A percentile compares a stretch with the other conserved stretches of the same genome.
Evolutionary conservation across 2,797 vertebrate species (phyloP).

Genomic region (Pseudomugil tenellus): DNA sequence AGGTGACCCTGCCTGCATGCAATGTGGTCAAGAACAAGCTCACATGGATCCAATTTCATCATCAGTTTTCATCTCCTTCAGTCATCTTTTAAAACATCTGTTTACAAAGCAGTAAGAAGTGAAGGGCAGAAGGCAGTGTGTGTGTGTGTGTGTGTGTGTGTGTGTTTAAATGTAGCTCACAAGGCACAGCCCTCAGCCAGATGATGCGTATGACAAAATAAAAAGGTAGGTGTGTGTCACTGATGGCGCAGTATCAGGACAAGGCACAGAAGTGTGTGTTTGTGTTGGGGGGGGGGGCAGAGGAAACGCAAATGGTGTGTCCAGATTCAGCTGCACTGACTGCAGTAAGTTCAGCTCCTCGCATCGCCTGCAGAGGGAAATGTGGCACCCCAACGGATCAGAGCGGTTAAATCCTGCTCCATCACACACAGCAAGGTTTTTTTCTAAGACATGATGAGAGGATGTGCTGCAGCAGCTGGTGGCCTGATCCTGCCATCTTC

Average conservation of each 20-base stretch:
- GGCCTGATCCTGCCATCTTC: background rate
- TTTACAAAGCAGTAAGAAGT: conserved; percentile 36
- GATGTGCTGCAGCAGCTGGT: conserved; percentile 1
- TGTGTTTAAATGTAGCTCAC: conserved; percentile 36
- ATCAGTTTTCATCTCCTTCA: conserved; percentile 13
- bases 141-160: conserved; percentile 20
- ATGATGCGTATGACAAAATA: conserved; percentile 21
- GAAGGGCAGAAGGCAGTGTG: conserved; percentile 53
- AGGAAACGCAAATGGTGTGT: conserved; percentile 43
- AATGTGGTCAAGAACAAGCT: background rate
- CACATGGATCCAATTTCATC: conserved; percentile 24
- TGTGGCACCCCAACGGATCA: background rate
- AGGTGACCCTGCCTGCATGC: background rate
- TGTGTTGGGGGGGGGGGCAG: conserved; percentile 19
- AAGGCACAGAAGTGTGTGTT: conserved; percentile 80
- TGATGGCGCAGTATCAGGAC: conserved; percentile 66
- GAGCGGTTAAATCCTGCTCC: background rate
- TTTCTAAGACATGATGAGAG: background rate
- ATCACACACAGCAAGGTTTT: background rate
- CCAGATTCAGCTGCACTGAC: too few species aligned
- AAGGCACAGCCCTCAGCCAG: conserved; percentile 73
- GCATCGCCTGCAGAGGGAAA: conserved; percentile 31
- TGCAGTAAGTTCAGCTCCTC: conserved; percentile 33
- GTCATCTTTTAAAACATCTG: conserved; percentile 26
- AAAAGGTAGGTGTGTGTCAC: conserved; percentile 44